These are phyloP conservation scores for Magallana nippona DNA, from an alignment of 2,888 invertebrate genomes.

Conservation along the genomic window DNA sequence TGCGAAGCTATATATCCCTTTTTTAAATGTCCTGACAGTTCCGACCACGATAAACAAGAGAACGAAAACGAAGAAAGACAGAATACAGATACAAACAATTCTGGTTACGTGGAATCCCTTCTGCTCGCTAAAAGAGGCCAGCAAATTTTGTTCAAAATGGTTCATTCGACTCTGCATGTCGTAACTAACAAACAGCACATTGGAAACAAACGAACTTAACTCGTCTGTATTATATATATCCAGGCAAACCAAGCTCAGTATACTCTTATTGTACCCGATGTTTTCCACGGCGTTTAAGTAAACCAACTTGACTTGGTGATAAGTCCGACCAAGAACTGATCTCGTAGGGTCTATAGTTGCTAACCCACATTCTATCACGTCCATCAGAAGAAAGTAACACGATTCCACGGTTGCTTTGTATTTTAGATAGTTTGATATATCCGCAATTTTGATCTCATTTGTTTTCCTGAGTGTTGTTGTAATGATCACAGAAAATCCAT, in stretches of 20 bases:
- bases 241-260: not conserved
- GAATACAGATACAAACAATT: slow-evolving; percentile 40
- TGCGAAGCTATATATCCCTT: slow-evolving; percentile 58
- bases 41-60: slow-evolving; percentile 47
- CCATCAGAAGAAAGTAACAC: not conserved
- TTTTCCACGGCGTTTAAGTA: not conserved
- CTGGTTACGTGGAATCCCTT: slow-evolving; percentile 13
- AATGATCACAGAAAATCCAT: slow-evolving; percentile 4
- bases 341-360: not conserved
- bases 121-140: not conserved
- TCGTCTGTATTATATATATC: not conserved
- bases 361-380: slow-evolving; percentile 2
- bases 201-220: not conserved
- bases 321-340: not conserved
- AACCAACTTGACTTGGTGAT: not conserved
- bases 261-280: not conserved
- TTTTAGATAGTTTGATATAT: not conserved
- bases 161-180: not conserved
- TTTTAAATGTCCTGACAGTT: slow-evolving; percentile 53
- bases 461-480: not conserved
- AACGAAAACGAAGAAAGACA: slow-evolving; percentile 43
- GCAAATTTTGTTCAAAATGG: not conserved
- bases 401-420: slow-evolving; percentile 16
- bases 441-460: not conserved
- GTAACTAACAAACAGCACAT: not conserved